Percentiles rank a stretch among this genome's conserved stretches.
These are phyloP conservation scores for Tenthredo livida DNA, from an alignment of 2,888 invertebrate genomes.

Conservation along the genomic window DNA sequence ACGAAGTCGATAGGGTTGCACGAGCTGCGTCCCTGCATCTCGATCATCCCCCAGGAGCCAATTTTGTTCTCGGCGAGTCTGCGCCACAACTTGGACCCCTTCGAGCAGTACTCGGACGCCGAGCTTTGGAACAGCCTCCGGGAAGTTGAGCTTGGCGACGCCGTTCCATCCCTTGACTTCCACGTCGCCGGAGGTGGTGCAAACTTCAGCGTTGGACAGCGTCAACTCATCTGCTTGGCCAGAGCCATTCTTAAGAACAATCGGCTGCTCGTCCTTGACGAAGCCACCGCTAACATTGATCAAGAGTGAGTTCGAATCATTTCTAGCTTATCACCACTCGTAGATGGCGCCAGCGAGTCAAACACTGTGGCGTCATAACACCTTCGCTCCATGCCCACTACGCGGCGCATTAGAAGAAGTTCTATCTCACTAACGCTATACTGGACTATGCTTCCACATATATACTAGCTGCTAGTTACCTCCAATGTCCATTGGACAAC, in stretches of 20 bases:
- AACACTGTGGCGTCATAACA: too few species aligned
- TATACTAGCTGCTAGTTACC: too few species aligned
- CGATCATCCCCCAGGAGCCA: slow-evolving; percentile 89
- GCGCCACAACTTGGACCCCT: slow-evolving; percentile 87
- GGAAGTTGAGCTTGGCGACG: slow-evolving; percentile 80
- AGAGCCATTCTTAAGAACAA: slow-evolving; percentile 84
- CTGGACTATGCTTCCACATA: too few species aligned
- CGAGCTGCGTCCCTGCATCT: slow-evolving; percentile 87
- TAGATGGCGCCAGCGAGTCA: background rate
- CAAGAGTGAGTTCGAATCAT: slow-evolving; percentile 77
- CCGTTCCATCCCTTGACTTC: slow-evolving; percentile 78
- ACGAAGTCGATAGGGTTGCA: slow-evolving; percentile 86
- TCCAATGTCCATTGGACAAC: too few species aligned
- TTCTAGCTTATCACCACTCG: background rate
- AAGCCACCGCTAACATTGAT: slow-evolving; percentile 87
- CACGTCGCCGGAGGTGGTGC: slow-evolving; percentile 81
- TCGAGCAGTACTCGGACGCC: slow-evolving; percentile 82
- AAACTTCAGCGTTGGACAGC: slow-evolving; percentile 85
- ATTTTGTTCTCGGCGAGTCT: slow-evolving; percentile 85
- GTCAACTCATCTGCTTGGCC: slow-evolving; percentile 85
- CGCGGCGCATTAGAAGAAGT: too few species aligned
- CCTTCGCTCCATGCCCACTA: too few species aligned
- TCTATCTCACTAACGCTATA: too few species aligned
- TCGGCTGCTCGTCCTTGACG: slow-evolving; percentile 84
- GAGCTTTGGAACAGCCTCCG: slow-evolving; percentile 84